A percentile compares a stretch with the other conserved stretches of the same genome.
Evolutionary conservation across 2,888 invertebrate species (phyloP).

Genomic region (Tillus elongatus): DNA sequence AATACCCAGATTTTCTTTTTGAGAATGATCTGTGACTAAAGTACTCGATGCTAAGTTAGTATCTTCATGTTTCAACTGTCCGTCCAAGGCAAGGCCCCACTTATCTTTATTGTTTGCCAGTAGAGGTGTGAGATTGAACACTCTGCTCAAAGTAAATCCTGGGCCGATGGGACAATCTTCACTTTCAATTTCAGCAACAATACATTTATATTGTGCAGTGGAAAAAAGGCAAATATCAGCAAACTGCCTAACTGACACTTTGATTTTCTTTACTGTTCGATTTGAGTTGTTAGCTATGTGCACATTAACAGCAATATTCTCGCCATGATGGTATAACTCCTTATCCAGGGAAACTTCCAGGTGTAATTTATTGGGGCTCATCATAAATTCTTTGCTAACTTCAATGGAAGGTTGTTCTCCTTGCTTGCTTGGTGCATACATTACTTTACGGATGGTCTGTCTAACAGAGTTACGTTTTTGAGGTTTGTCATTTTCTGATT

Average conservation of each 20-base stretch:
- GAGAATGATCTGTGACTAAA: constrained; percentile 81
- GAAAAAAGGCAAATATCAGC: constrained; percentile 99
- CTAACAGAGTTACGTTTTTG: constrained; percentile 74
- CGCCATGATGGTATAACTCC: constrained; percentile 95
- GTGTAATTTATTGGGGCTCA: constrained; percentile 97
- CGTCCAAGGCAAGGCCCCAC: constrained; percentile 94
- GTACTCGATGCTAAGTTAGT: constrained; percentile 98
- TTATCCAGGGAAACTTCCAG: constrained; percentile 97
- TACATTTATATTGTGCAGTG: constrained; percentile 98
- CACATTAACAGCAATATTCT: constrained; percentile 96
- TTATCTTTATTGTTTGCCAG: constrained; percentile 97
- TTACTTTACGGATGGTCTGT: constrained; percentile 91
- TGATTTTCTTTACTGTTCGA: constrained; percentile 96
- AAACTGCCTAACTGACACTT: constrained; percentile 91
- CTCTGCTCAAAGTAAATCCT: constrained; percentile 94
- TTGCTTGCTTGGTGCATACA: constrained; percentile 97
- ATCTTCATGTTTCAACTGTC: constrained; percentile 97
- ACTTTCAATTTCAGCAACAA: constrained; percentile 95
- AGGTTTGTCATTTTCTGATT: constrained; percentile 88
- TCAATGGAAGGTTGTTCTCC: constrained; percentile 97
- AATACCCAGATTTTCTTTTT: constrained; percentile 96
- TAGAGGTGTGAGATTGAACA: constrained; percentile 88
- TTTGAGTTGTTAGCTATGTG: constrained; percentile 99
- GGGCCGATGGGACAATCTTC: constrained; percentile 92
- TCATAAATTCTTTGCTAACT: constrained; percentile 98